Percentiles rank a stretch among this genome's conserved stretches.
Evolutionary conservation across 2,888 invertebrate species (phyloP).

Genomic region (Dascillus cervinus): DNA sequence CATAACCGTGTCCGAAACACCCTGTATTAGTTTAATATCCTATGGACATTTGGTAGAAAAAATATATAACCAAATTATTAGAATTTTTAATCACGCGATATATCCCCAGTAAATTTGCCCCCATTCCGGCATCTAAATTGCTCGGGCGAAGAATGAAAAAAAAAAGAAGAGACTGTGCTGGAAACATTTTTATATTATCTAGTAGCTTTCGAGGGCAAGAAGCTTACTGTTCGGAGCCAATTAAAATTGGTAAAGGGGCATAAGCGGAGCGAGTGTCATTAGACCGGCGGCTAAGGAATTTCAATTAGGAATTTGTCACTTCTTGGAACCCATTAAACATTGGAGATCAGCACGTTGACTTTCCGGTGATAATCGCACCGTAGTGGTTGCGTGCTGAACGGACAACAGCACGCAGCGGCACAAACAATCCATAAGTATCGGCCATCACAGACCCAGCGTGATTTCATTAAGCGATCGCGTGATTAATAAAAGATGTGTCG

Average conservation of each 20-base stretch:
- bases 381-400: constrained; percentile 21
- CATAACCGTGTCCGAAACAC: too few relatives aligned
- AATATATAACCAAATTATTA: too few relatives aligned
- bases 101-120: too few relatives aligned
- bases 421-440: constrained; percentile 20
- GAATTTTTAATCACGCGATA: too few relatives aligned
- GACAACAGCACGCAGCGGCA: constrained; percentile 23
- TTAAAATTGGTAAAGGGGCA: constrained; percentile 37
- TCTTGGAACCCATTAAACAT: constrained; percentile 34
- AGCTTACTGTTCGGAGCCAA: constrained; percentile 31
- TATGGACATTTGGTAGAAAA: too few relatives aligned
- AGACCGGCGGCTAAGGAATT: constrained; percentile 38
- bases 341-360: constrained; percentile 14
- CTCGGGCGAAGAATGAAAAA: too few relatives aligned
- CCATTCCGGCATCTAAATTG: too few relatives aligned
- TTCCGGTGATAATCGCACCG: constrained; percentile 10
- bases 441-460: constrained; percentile 17
- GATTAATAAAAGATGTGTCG: constrained; percentile 26
- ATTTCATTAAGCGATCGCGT: constrained; percentile 27
- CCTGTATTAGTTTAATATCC: too few relatives aligned
- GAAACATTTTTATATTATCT: too few relatives aligned
- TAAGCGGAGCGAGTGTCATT: constrained; percentile 36
- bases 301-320: constrained; percentile 43
- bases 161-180: too few relatives aligned
- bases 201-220: too few relatives aligned